Percentiles rank a stretch among this genome's conserved stretches.
phyloP scores from a whole-genome alignment of 2,888 invertebrate genomes.

The Meandrusa payeni region DNA sequence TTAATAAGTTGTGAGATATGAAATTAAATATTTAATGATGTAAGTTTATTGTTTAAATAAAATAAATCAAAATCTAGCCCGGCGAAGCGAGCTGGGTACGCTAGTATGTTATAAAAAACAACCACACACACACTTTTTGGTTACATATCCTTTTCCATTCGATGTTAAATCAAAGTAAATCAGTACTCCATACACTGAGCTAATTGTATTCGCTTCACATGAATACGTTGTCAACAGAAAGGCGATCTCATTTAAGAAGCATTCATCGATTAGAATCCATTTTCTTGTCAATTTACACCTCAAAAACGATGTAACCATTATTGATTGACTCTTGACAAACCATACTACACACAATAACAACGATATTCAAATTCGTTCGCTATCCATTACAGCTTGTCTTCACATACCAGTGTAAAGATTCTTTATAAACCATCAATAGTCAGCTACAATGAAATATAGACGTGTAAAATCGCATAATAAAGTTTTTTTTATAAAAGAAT shows the following conservation, averaged over 20 bases:
- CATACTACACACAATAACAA: neutral
- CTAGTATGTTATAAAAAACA: too few relatives aligned
- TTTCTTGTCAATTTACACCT: slow-evolving; percentile 47
- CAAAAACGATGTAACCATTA: slow-evolving; percentile 29
- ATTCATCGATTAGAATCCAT: slow-evolving; percentile 37
- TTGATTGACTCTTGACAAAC: slow-evolving; percentile 30
- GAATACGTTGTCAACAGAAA: slow-evolving; percentile 20
- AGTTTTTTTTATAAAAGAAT: slow-evolving; percentile 44
- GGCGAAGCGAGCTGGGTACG: too few relatives aligned
- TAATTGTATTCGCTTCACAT: too few relatives aligned
- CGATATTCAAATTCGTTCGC: neutral
- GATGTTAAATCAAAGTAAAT: too few relatives aligned
- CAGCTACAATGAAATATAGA: neutral
- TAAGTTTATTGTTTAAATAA: too few relatives aligned
- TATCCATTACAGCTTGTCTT: neutral
- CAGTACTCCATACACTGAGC: too few relatives aligned
- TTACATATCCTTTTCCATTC: too few relatives aligned
- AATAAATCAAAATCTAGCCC: too few relatives aligned
- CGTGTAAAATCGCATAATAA: slow-evolving; percentile 27
- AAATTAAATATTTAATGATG: too few relatives aligned
- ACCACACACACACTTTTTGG: too few relatives aligned
- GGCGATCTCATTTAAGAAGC: slow-evolving; percentile 16
- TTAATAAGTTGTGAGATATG: too few relatives aligned
- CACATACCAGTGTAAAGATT: neutral
- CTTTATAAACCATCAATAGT: slow-evolving; percentile 24